These are phyloP conservation scores for Acanthiza pusilla DNA, from an alignment of 2,797 vertebrate species.

Conservation along the genomic window DNA sequence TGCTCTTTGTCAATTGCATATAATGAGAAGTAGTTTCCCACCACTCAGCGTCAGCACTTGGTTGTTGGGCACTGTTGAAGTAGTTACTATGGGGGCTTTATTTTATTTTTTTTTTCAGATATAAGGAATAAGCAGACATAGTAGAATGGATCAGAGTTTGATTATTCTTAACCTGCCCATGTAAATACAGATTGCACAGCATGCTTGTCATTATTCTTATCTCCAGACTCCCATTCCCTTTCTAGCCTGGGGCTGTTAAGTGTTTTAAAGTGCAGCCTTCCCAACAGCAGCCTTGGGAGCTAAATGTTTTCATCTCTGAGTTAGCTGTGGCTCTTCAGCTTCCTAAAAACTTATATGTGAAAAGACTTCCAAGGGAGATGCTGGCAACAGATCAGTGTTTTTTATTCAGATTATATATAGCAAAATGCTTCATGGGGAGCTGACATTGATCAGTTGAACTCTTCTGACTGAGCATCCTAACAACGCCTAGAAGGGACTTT, in stretches of 20 bases:
- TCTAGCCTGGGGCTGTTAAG: not conserved
- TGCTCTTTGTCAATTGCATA: not conserved
- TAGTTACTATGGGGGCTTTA: not conserved
- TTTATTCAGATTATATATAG: not conserved
- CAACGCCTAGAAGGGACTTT: not conserved
- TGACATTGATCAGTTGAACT: not conserved
- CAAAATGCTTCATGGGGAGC: not conserved
- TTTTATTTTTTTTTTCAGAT: not conserved
- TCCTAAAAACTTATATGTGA: not conserved
- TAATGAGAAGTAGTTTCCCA: not conserved
- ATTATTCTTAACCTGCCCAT: not conserved
- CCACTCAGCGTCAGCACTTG: not conserved
- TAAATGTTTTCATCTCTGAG: not conserved
- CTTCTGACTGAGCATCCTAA: not conserved
- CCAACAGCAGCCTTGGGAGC: not conserved
- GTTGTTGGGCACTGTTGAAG: not conserved
- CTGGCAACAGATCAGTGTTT: not conserved
- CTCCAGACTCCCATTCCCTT: not conserved
- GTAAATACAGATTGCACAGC: not conserved
- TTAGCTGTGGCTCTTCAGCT: not conserved
- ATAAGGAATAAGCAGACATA: not conserved
- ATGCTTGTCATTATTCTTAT: not conserved
- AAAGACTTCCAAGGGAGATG: not conserved
- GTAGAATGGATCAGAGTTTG: not conserved
- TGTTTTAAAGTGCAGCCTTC: not conserved